Evolutionary conservation across 2,888 invertebrate genomes (phyloP).

Genomic region (Eupithecia pulchellata): DNA sequence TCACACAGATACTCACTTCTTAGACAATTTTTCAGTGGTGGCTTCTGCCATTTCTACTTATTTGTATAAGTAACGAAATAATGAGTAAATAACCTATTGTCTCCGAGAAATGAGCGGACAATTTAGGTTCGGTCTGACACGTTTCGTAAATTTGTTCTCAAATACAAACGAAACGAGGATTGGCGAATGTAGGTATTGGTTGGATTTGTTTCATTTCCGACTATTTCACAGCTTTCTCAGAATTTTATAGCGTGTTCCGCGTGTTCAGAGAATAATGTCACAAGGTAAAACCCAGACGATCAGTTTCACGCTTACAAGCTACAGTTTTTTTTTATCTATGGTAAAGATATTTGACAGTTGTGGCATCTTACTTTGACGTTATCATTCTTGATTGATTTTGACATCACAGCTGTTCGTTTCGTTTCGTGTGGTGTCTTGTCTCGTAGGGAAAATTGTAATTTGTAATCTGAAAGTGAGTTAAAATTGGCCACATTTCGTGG

Average conservation of each 20-base stretch:
- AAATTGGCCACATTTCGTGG: conserved; percentile 58
- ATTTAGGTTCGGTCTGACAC: background rate
- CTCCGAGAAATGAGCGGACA: background rate
- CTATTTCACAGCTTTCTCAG: background rate
- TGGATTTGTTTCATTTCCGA: background rate
- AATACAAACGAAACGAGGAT: too few species aligned
- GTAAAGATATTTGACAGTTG: conserved; percentile 20
- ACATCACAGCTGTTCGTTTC: conserved; percentile 85
- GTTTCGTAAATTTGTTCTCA: background rate
- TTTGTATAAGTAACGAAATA: conserved; percentile 19
- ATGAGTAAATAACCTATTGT: conserved; percentile 19
- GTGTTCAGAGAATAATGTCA: background rate
- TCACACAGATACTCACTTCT: conserved; percentile 87
- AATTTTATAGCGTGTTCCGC: background rate
- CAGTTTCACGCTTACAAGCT: background rate
- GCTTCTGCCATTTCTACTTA: conserved; percentile 82
- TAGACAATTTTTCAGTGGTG: conserved; percentile 86
- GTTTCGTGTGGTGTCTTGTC: conserved; percentile 74
- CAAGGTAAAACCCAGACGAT: background rate
- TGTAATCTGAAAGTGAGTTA: conserved; percentile 78
- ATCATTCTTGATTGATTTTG: conserved; percentile 46
- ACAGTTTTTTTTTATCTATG: background rate
- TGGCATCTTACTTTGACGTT: too few species aligned
- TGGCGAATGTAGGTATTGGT: background rate
- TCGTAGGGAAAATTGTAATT: conserved; percentile 74